A percentile compares a stretch with the other conserved stretches of the same genome.
Evolutionary conservation across 2,888 invertebrate genomes (phyloP).

Genomic region (Campoplex nolae): DNA sequence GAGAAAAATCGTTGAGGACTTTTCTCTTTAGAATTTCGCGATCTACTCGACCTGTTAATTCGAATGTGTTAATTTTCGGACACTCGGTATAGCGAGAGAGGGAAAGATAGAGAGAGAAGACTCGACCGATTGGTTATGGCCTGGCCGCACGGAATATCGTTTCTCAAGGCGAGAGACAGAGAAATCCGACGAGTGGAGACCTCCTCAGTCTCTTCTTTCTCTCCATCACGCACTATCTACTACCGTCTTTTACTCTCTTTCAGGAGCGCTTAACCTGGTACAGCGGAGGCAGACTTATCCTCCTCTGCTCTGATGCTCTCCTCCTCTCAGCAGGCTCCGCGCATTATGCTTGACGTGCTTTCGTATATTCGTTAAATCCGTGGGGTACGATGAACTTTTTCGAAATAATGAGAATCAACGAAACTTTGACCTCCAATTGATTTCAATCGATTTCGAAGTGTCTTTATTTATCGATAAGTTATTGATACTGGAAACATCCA

Average conservation of each 20-base stretch:
- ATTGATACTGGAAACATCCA: not conserved
- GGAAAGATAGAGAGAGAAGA: slow-evolving; percentile 52
- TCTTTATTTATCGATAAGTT: not conserved
- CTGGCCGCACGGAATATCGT: slow-evolving; percentile 69
- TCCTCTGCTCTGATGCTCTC: not conserved
- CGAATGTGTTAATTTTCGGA: not conserved
- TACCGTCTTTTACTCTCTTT: slow-evolving; percentile 1
- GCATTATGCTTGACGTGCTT: slow-evolving; percentile 19
- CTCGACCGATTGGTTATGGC: slow-evolving; percentile 73
- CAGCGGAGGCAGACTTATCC: slow-evolving; percentile 27
- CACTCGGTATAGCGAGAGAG: slow-evolving; percentile 18
- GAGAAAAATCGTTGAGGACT: not conserved
- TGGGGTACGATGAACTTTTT: slow-evolving; percentile 13
- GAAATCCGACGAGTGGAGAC: slow-evolving; percentile 47
- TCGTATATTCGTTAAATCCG: slow-evolving; percentile 41
- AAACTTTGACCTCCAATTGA: not conserved
- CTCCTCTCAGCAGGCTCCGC: slow-evolving; percentile 14
- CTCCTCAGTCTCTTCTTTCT: slow-evolving; percentile 34
- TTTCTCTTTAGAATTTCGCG: not conserved
- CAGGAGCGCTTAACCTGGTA: slow-evolving; percentile 29
- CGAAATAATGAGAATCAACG: no score
- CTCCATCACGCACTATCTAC: slow-evolving; percentile 19
- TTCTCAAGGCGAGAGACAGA: slow-evolving; percentile 69
- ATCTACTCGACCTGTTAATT: not conserved
- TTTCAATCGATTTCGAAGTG: not conserved